phyloP scores from a whole-genome alignment of 2,113 vertebrate genomes.

The Sapajus apella region DNA sequence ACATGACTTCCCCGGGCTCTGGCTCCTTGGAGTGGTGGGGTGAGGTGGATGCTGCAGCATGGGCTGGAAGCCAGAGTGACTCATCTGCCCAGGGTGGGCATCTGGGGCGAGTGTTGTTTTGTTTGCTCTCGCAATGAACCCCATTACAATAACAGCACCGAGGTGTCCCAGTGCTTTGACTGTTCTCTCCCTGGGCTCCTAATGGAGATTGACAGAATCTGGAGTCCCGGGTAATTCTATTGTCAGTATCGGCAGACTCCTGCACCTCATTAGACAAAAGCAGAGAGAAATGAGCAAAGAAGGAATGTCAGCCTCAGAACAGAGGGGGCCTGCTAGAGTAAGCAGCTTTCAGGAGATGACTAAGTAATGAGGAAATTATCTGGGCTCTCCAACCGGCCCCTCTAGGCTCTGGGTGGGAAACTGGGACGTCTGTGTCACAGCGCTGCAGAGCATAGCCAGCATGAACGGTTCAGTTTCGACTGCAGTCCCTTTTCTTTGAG shows the following conservation, averaged over 20 bases:
- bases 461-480: not conserved
- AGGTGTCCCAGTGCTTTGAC: conserved; percentile 22
- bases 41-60: not conserved
- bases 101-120: not conserved
- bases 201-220: conserved; percentile 75
- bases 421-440: rapidly evolving
- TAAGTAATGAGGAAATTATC: not conserved
- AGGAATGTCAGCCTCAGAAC: not conserved
- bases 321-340: not conserved
- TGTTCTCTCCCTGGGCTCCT: conserved; percentile 53
- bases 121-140: conserved; percentile 17
- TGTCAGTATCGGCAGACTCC: conserved; percentile 67
- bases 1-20: not conserved
- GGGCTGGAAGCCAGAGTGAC: conserved; percentile 2
- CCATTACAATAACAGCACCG: not conserved
- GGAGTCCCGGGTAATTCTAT: conserved; percentile 65
- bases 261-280: conserved; percentile 73
- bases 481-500: not conserved
- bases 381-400: not conserved
- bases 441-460: rapidly evolving
- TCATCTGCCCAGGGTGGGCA: not conserved
- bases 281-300: conserved; percentile 50
- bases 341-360: conserved; percentile 25
- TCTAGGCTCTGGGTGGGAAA: not conserved
- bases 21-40: not conserved